Evolutionary conservation across 2,888 invertebrate genomes (phyloP).

Genomic region (Fissipunctia ypsillon): DNA sequence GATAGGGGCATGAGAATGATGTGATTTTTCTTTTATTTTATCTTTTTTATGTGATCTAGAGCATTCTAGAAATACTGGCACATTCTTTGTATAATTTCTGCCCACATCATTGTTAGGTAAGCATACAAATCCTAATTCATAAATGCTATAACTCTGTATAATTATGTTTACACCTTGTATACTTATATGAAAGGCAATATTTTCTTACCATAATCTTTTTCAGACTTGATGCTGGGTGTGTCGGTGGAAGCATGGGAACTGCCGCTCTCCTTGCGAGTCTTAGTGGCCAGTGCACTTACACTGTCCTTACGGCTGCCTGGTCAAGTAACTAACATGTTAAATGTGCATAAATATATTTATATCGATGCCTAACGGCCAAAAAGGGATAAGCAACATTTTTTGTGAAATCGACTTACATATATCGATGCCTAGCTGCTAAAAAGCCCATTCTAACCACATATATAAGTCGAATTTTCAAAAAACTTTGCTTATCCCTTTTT

Average conservation of each 20-base stretch:
- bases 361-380: no score
- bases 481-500: no score
- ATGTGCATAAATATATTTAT: slow-evolving; percentile 29
- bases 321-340: slow-evolving; percentile 57
- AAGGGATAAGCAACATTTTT: no score
- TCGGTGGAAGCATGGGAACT: slow-evolving; percentile 88
- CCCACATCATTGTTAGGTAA: neutral
- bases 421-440: no score
- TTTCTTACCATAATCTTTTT: slow-evolving; percentile 86
- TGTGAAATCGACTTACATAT: no score
- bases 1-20: neutral
- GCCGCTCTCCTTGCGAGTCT: slow-evolving; percentile 86
- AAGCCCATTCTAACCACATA: no score
- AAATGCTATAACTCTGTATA: neutral
- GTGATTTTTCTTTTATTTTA: neutral
- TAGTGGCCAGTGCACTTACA: slow-evolving; percentile 82
- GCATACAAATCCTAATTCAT: neutral
- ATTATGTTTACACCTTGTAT: neutral
- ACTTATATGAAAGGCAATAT: neutral
- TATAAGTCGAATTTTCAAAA: no score
- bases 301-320: slow-evolving; percentile 83
- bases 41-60: neutral
- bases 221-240: slow-evolving; percentile 87
- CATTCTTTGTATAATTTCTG: neutral
- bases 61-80: neutral